These are phyloP conservation scores for Heliornis fulica DNA, from an alignment of 2,113 vertebrate species.

Conservation along the genomic window DNA sequence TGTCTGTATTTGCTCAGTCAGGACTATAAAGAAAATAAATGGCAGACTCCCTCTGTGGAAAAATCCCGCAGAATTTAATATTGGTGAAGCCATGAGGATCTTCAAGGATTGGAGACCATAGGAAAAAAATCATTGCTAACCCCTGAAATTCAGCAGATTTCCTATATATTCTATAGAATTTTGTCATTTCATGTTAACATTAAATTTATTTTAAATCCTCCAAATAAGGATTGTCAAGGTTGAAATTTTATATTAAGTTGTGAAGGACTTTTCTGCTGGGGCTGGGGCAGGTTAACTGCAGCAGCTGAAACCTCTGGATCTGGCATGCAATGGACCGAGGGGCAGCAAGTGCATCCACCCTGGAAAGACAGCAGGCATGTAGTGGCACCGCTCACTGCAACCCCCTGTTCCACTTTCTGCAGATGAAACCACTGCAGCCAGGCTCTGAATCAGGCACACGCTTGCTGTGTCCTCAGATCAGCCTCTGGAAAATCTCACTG, in stretches of 20 bases:
- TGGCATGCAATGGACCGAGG: accelerated
- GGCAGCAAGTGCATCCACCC: neutral
- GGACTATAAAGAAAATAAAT: slow-evolving; percentile 27
- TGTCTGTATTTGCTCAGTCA: slow-evolving; percentile 29
- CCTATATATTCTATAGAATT: neutral
- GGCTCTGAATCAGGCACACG: neutral
- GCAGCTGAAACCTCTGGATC: neutral
- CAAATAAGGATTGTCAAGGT: neutral
- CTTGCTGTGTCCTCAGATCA: neutral
- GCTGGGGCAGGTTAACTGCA: neutral
- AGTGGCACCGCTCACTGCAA: neutral
- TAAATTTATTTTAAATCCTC: neutral
- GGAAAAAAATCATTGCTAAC: neutral
- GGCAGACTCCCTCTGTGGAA: slow-evolving; percentile 2
- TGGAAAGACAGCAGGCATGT: neutral
- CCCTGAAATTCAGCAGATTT: neutral
- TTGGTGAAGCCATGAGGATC: neutral
- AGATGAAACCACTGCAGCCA: neutral
- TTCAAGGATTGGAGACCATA: neutral
- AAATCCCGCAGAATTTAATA: neutral
- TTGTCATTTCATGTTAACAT: neutral
- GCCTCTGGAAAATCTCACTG: neutral
- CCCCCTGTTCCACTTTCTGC: neutral
- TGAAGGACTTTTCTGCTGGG: neutral
- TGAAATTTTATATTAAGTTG: neutral